Conservation (phyloP, 30 jellyfish, hydroid and myxozoan species). For the Turritopsis dohrnii region DNA sequence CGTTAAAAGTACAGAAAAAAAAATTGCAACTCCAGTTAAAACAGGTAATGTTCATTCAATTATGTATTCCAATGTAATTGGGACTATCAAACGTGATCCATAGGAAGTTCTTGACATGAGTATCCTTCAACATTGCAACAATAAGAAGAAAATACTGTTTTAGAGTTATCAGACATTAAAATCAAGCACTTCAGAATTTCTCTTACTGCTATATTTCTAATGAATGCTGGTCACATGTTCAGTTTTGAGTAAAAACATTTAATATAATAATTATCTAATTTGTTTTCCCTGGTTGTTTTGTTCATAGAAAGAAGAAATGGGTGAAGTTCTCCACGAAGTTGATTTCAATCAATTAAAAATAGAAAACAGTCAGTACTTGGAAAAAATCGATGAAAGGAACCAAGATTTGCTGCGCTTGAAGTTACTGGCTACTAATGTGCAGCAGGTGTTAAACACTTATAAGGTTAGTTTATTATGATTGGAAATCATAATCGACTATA, state of each 20-base stretch:
- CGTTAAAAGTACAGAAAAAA: slow-evolving; percentile 81
- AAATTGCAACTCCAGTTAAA: slow-evolving; percentile 74
- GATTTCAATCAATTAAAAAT: slow-evolving; percentile 83
- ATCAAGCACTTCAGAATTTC: too few species aligned
- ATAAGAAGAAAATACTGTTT: too few species aligned
- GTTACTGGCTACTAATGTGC: slow-evolving; percentile 71
- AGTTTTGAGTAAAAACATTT: too few species aligned
- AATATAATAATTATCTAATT: too few species aligned
- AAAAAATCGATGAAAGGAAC: slow-evolving; percentile 83
- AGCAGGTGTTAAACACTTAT: slow-evolving; percentile 68
- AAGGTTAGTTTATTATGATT: slow-evolving; percentile 25
- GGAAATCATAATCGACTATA: background rate
- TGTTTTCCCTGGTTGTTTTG: background rate
- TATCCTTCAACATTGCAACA: too few species aligned
- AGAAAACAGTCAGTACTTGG: slow-evolving; percentile 85
- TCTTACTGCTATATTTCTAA: too few species aligned
- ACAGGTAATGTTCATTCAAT: slow-evolving; percentile 47
- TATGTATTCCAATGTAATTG: background rate
- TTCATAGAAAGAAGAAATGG: slow-evolving; percentile 86
- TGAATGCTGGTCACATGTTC: too few species aligned
- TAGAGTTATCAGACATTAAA: too few species aligned
- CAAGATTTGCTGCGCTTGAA: slow-evolving; percentile 77
- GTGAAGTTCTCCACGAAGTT: slow-evolving; percentile 90
- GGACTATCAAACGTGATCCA: background rate
- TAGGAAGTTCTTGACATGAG: too few species aligned